Evolutionary conservation across 1,140 invertebrate genomes (phyloP), one percentile per base, ranked within the genome.

Genomic region (Drosophila jambulina): DNA sequence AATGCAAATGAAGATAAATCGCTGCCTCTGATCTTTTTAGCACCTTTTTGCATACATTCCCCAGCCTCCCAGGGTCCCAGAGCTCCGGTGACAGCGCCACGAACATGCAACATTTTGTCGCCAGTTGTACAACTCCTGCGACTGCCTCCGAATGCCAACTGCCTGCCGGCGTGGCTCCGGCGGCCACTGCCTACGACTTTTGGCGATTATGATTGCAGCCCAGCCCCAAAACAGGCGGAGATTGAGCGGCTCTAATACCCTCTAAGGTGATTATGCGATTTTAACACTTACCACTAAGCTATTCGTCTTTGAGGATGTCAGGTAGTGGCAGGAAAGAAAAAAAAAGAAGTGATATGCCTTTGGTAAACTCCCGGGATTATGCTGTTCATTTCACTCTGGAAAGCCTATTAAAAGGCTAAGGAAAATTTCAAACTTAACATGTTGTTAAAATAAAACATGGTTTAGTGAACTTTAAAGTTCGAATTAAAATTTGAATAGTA

Each of bases 1-100:
- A 85, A 91, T 91, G 88, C 84, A 91, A 91, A 91, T 91, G 88
- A 91, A 91, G 88, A 91, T 91, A 91, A 91, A 91, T 91, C 88
- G 88, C 79, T 88, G 84, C 60, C 84, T 91, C 62, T 91, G 88
- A 91, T 85, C 81, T 91, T 91, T 91, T 88, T 91, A 91, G 84
- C 88, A 91, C 88, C 84, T 91, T 88, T 82, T 91, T 79, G 85
- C 86, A 87, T 87, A 87, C 78, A 88, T 88, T 90, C 59, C 74
- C 17, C 59, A 58, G 45, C 43, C 53, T 29, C 38, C 19, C 36
- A 43, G 29, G 12, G 51, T 56, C 32, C 78, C 56, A 48, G 53
- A 63, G 51, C 59, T 64, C 67, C 75, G 78, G 65, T 88, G 84
- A 88, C 85, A 88, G 81, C 79, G 53, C 68, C 82, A 63, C 81